These are phyloP conservation scores for Procambarus clarkii DNA, from an alignment of 1,140 invertebrate species.

Conservation along the genomic window DNA sequence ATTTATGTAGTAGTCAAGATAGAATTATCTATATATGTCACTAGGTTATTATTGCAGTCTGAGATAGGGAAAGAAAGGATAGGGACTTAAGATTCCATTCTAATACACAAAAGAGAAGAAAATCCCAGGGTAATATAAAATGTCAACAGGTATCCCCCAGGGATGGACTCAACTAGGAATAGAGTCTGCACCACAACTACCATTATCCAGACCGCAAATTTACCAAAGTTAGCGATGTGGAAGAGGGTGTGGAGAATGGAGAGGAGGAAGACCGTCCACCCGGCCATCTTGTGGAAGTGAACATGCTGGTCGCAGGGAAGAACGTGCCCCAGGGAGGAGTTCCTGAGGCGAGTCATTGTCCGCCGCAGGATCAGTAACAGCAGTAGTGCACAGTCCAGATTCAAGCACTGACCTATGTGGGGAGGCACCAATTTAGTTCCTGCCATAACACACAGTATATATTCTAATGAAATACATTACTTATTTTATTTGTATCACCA, in stretches of 20 bases:
- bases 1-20: too few relatives aligned
- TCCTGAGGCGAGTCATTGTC: conserved; percentile 89
- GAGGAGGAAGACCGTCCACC: conserved; percentile 85
- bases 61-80: neutral
- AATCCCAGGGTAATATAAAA: neutral
- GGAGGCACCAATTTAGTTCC: too few relatives aligned
- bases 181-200: too few relatives aligned
- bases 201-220: conserved; percentile 73
- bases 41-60: neutral
- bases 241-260: conserved; percentile 88
- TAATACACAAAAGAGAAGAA: neutral
- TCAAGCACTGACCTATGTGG: conserved; percentile 89
- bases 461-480: too few relatives aligned
- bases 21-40: neutral
- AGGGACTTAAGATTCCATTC: too few relatives aligned
- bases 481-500: too few relatives aligned
- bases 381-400: conserved; percentile 93
- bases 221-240: conserved; percentile 90
- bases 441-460: too few relatives aligned
- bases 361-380: conserved; percentile 91
- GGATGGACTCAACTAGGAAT: too few relatives aligned
- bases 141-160: neutral
- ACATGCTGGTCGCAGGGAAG: conserved; percentile 94
- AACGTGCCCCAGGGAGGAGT: conserved; percentile 83
- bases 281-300: conserved; percentile 93